Evolutionary conservation across 2,888 invertebrate genomes (phyloP).

Genomic region (Apotomis turbidana): DNA sequence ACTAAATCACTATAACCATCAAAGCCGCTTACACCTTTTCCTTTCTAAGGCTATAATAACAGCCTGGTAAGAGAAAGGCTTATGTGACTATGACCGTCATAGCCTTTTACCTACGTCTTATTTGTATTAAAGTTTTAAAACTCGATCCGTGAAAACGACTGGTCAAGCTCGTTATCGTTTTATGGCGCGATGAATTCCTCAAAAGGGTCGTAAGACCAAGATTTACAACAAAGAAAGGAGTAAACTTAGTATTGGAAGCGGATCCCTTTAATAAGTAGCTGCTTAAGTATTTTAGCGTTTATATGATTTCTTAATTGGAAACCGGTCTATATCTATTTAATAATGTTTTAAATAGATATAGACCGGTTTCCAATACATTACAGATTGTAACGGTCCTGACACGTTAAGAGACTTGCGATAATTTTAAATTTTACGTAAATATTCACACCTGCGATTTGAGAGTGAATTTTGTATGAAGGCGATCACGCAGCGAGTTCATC

Average conservation of each 20-base stretch:
- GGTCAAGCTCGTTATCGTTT: constrained; percentile 56
- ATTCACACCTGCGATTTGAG: too few relatives aligned
- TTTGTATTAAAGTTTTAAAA: constrained; percentile 8
- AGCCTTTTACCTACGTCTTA: neutral
- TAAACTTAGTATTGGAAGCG: constrained; percentile 11
- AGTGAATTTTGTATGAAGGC: too few relatives aligned
- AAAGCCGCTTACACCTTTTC: neutral
- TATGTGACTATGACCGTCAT: neutral
- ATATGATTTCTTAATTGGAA: too few relatives aligned
- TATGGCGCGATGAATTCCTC: constrained; percentile 52
- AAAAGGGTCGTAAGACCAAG: constrained; percentile 49
- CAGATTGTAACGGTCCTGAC: too few relatives aligned
- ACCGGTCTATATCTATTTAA: too few relatives aligned
- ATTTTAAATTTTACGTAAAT: too few relatives aligned
- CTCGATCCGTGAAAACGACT: constrained; percentile 51
- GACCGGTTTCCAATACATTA: too few relatives aligned
- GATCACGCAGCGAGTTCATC: too few relatives aligned
- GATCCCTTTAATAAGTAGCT: constrained; percentile 10
- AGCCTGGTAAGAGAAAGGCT: neutral
- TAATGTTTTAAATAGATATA: too few relatives aligned
- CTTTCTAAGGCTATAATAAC: neutral
- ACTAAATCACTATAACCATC: neutral
- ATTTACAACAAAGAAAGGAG: constrained; percentile 42
- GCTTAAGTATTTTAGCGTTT: neutral
- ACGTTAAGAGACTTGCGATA: too few relatives aligned